phyloP scores from a whole-genome alignment of 2,113 vertebrate genomes.

The Clarias magur region DNA sequence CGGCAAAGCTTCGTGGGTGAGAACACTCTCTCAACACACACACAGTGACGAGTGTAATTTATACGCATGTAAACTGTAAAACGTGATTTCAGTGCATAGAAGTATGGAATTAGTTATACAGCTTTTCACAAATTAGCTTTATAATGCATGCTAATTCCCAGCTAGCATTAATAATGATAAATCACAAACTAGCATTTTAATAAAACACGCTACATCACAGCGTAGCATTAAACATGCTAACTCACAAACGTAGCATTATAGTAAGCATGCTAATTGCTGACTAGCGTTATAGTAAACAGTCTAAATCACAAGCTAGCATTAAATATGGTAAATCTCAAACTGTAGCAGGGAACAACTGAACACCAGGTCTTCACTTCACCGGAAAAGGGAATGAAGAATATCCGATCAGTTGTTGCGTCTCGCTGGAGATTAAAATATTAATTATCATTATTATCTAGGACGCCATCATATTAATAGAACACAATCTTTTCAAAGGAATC shows the following conservation, averaged over 20 bases:
- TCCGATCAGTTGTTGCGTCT: no score
- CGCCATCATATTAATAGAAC: no score
- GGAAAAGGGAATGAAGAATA: no score
- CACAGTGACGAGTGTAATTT: background rate
- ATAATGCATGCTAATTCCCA: background rate
- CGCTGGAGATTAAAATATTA: no score
- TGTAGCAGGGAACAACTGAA: no score
- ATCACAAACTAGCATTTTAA: background rate
- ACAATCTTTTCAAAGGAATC: no score
- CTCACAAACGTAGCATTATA: background rate
- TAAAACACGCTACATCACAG: background rate
- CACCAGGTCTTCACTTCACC: no score
- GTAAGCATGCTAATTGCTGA: background rate
- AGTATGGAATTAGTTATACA: background rate
- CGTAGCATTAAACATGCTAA: background rate
- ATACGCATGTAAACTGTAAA: background rate
- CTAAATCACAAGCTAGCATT: background rate
- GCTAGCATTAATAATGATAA: no score
- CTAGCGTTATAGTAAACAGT: background rate
- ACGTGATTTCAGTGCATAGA: no score
- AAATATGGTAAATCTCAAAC: background rate
- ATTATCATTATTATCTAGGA: no score
- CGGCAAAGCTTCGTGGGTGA: constrained; percentile 98
- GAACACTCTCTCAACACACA: constrained; percentile 47
- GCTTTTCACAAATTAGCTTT: background rate